Percentiles rank a stretch among this genome's conserved stretches.
These are phyloP conservation scores for Distichodus sexfasciatus DNA, from an alignment of 2,797 vertebrate genomes.

Conservation along the genomic window DNA sequence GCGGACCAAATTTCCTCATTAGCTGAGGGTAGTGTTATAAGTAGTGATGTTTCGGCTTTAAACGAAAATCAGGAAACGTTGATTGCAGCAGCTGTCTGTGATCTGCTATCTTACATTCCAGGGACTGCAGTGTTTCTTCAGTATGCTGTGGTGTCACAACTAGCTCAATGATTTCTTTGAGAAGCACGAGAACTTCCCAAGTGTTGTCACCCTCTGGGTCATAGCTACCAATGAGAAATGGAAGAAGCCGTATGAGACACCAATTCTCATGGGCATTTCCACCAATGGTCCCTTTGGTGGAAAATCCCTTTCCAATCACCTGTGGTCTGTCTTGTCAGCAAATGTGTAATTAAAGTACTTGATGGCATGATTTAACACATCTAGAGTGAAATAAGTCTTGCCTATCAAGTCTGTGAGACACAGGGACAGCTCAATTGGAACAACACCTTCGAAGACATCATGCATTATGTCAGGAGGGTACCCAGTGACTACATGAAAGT, in stretches of 20 bases:
- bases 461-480: slow-evolving; percentile 49
- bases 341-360: slow-evolving; percentile 42
- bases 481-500: slow-evolving; percentile 46
- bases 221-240: slow-evolving; percentile 14
- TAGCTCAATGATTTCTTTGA: slow-evolving; percentile 48
- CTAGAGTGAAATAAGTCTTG: slow-evolving; percentile 12
- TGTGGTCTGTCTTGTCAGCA: slow-evolving; percentile 41
- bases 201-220: neutral
- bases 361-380: slow-evolving; percentile 23
- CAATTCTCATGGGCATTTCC: slow-evolving; percentile 42
- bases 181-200: slow-evolving; percentile 42
- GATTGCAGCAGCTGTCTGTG: slow-evolving; percentile 40
- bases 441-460: slow-evolving; percentile 47
- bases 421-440: slow-evolving; percentile 37
- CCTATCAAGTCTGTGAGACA: slow-evolving; percentile 13
- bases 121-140: slow-evolving; percentile 45
- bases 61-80: slow-evolving; percentile 36
- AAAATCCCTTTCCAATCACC: slow-evolving; percentile 17
- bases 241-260: slow-evolving; percentile 16
- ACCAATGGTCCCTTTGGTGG: slow-evolving; percentile 38
- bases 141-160: slow-evolving; percentile 42
- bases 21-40: slow-evolving; percentile 47
- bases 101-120: slow-evolving; percentile 47
- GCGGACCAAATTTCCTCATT: slow-evolving; percentile 36
- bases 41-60: slow-evolving; percentile 49